These are phyloP conservation scores for Plotosus lineatus DNA, from an alignment of 2,113 vertebrate species.

Conservation along the genomic window DNA sequence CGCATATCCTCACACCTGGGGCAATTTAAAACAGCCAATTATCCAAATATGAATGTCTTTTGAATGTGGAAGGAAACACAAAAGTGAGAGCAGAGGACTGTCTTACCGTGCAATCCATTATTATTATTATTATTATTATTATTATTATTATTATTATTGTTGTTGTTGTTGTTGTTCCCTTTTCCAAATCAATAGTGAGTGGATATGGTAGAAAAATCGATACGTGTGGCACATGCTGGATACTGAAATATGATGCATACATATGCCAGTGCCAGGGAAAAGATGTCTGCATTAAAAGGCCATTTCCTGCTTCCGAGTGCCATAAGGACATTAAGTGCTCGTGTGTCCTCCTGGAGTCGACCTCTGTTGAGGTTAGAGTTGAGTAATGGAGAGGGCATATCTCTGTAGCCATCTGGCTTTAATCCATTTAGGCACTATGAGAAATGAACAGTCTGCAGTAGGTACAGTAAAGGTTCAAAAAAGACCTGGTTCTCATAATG, in stretches of 20 bases:
- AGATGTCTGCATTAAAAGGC: slow-evolving; percentile 44
- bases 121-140: background rate
- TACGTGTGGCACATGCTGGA: slow-evolving; percentile 30
- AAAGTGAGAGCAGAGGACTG: no score
- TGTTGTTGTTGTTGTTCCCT: background rate
- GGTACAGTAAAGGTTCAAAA: background rate
- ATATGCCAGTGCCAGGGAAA: slow-evolving; percentile 36
- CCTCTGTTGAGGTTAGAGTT: slow-evolving; percentile 47
- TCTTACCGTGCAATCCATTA: no score
- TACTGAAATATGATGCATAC: slow-evolving; percentile 47
- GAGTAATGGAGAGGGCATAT: slow-evolving; percentile 44
- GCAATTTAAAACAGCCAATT: no score
- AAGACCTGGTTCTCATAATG: background rate
- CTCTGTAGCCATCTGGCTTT: slow-evolving; percentile 42
- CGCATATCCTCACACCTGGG: no score
- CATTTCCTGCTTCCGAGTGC: slow-evolving; percentile 50
- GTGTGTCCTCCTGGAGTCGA: slow-evolving; percentile 48
- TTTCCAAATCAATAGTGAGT: slow-evolving; percentile 30
- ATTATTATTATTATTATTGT: background rate
- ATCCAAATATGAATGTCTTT: no score
- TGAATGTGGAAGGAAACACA: no score
- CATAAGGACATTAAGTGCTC: slow-evolving; percentile 54
- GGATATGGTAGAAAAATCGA: slow-evolving; percentile 38
- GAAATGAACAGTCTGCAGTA: background rate
- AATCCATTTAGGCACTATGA: slow-evolving; percentile 8